Evolutionary conservation across 2,888 invertebrate genomes (phyloP), one percentile per base, ranked within the genome.

Genomic region (Cantharis flavilabris): DNA sequence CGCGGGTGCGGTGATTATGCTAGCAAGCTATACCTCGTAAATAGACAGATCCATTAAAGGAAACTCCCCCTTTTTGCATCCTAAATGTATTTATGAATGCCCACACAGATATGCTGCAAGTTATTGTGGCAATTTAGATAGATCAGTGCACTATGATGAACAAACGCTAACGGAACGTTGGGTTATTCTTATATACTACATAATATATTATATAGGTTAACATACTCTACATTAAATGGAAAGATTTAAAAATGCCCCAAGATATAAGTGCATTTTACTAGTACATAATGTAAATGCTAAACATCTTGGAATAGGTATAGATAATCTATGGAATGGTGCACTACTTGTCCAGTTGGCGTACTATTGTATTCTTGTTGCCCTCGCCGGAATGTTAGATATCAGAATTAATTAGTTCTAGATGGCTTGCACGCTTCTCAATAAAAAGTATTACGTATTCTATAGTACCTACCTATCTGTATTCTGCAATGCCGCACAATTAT

Each of bases 361-460:
- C 49, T 76, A 79, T 79, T 79, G 79, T 79, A 75, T 79, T 79
- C 79, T 69, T 33, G 76, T 64, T 79, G 76, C 79, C 82, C 83
- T 80, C 82, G 76, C 77, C 76, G 84, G 84, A 83, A 84, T 83
- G 83, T 76, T 80, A 84, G 84, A 84, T 84, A 84, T 84, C 83
- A 78, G 84, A 84, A 84, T 84, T 84, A 84, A 84, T 84, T 84
- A 84, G 84, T 83, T 82, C 81, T 80, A 83, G 83, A 84, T 83
- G 82, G 78, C 77, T 70, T 80, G 83, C 82, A 83, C 84, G 83
- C 82, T 83, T 82, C 75, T 74, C 76, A 78, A 75, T 69, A 80
- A 79, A 82, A 81, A 77, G 72, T 79, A 73, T 69, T 77, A 76
- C 80, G 80, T 83, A 82, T 83, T 83, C 82, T 81, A 80, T 82